phyloP scores from a whole-genome alignment of 2,113 vertebrate species.

The Hystrix brachyura region DNA sequence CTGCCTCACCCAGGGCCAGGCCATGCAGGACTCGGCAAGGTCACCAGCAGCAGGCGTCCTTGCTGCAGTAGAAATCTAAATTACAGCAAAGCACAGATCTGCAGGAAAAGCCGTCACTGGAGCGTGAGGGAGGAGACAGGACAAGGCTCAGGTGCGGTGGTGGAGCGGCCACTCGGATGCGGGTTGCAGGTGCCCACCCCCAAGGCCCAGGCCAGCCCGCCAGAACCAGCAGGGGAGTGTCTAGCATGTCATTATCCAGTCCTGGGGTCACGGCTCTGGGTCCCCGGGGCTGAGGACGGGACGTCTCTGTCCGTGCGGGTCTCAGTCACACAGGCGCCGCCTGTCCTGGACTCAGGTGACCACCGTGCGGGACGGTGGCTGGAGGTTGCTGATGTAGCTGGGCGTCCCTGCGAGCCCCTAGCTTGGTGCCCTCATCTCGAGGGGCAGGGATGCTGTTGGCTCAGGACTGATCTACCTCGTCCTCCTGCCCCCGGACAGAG shows the following conservation, averaged over 20 bases:
- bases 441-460: background rate
- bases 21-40: background rate
- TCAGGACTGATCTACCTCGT: accelerated
- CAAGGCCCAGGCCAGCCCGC: background rate
- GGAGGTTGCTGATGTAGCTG: background rate
- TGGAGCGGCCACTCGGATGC: background rate
- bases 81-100: background rate
- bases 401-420: background rate
- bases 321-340: background rate
- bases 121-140: background rate
- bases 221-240: background rate
- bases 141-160: background rate
- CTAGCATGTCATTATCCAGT: background rate
- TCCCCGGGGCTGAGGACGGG: background rate
- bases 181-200: background rate
- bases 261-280: background rate
- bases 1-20: background rate
- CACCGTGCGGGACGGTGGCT: background rate
- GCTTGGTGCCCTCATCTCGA: background rate
- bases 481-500: background rate
- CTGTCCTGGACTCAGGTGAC: background rate
- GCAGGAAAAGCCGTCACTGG: background rate
- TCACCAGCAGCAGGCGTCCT: background rate
- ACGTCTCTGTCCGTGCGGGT: background rate
- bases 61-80: background rate